Evolutionary conservation across 2,888 invertebrate genomes (phyloP).

Genomic region (Mimas tiliae): DNA sequence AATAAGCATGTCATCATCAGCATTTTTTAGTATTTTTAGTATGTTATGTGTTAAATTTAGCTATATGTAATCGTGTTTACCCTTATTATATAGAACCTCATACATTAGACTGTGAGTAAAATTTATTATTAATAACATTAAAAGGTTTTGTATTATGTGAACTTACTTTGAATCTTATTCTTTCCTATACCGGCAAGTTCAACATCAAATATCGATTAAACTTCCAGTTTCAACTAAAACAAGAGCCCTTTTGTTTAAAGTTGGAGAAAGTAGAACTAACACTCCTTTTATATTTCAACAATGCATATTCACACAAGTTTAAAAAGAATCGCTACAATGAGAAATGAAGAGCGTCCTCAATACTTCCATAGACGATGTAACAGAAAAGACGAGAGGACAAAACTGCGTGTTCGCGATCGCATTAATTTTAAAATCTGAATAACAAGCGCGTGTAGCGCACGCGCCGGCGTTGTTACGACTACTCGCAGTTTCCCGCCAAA

Average conservation of each 20-base stretch:
- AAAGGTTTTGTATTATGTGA: slow-evolving; percentile 1
- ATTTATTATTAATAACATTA: slow-evolving; percentile 1
- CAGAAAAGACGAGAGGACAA: slow-evolving; percentile 73
- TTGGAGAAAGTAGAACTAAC: slow-evolving; percentile 81
- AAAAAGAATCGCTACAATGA: slow-evolving; percentile 72
- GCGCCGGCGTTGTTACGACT: slow-evolving; percentile 76
- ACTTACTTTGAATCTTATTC: slow-evolving; percentile 11
- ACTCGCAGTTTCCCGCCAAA: slow-evolving; percentile 78
- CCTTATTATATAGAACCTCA: not conserved
- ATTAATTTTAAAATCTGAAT: slow-evolving; percentile 61
- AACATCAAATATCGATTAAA: slow-evolving; percentile 33
- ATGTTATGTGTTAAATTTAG: not conserved
- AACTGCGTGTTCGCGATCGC: slow-evolving; percentile 78
- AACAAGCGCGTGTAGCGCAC: slow-evolving; percentile 78
- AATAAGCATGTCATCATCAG: too few relatives aligned
- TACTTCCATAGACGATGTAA: slow-evolving; percentile 73
- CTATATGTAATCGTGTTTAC: not conserved
- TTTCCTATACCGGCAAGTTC: not conserved
- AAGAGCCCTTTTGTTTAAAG: slow-evolving; percentile 61
- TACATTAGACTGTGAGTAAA: not conserved
- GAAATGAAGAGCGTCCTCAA: slow-evolving; percentile 79
- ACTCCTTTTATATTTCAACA: slow-evolving; percentile 74
- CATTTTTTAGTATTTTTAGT: not conserved
- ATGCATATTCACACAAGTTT: slow-evolving; percentile 79
- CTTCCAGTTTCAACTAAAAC: slow-evolving; percentile 47